Evolutionary conservation across 2,797 vertebrate species (phyloP).

Genomic region (Enteromius treurensis): DNA sequence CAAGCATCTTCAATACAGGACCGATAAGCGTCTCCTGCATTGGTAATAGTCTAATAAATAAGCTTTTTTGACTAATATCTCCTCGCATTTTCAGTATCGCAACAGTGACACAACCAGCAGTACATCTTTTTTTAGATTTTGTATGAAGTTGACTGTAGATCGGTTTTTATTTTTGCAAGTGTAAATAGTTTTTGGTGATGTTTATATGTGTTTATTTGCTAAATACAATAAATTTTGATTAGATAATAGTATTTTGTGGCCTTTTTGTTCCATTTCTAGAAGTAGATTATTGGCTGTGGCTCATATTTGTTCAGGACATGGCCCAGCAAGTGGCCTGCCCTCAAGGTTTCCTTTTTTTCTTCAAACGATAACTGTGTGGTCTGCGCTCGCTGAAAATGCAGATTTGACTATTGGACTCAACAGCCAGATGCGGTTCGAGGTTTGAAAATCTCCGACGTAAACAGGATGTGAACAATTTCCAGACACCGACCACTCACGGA

Average conservation of each 20-base stretch:
- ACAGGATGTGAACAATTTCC: conserved; percentile 86
- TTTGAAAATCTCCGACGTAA: conserved; percentile 80
- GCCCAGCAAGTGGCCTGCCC: background rate
- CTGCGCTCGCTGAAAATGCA: conserved; percentile 49
- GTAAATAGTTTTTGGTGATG: conserved; percentile 57
- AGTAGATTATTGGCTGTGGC: background rate
- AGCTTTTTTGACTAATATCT: conserved; percentile 29
- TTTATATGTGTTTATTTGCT: conserved; percentile 58
- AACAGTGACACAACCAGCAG: conserved; percentile 13
- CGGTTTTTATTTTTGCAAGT: conserved; percentile 55
- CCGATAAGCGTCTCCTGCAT: background rate
- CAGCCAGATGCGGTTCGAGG: conserved; percentile 76
- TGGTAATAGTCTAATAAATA: conserved; percentile 19
- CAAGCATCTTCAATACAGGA: conserved; percentile 13
- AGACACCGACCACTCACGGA: conserved; percentile 81
- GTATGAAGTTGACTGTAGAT: conserved; percentile 49
- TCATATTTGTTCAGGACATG: background rate
- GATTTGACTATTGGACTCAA: conserved; percentile 52
- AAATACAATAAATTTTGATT: conserved; percentile 52
- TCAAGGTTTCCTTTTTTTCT: conserved; percentile 15
- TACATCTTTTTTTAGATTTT: conserved; percentile 31
- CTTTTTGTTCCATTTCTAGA: conserved; percentile 9
- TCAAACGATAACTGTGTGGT: conserved; percentile 38
- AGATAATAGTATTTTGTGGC: conserved; percentile 7
- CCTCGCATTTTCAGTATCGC: conserved; percentile 7